These are phyloP conservation scores for Anas bahamensis DNA, from an alignment of 2,797 vertebrate genomes.

Conservation along the genomic window DNA sequence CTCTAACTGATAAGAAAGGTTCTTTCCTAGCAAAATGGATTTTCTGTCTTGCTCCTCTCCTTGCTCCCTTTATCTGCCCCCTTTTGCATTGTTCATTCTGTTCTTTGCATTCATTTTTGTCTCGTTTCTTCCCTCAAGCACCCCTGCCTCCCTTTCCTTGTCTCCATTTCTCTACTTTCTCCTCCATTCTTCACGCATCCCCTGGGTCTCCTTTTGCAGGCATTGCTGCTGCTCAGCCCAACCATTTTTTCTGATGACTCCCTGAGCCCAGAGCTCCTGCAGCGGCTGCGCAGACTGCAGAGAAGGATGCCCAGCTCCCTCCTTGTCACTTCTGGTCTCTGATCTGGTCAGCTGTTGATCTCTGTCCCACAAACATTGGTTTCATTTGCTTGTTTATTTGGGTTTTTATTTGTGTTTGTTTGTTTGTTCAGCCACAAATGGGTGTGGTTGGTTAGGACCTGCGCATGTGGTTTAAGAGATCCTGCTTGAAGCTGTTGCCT, in stretches of 20 bases:
- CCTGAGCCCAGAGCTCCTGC: background rate
- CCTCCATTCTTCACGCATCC: background rate
- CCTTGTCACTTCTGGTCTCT: background rate
- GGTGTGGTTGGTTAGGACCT: background rate
- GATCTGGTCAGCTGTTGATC: background rate
- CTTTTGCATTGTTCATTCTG: background rate
- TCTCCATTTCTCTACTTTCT: background rate
- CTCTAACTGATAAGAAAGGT: conserved; percentile 39
- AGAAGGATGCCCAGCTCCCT: background rate
- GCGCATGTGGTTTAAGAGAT: background rate
- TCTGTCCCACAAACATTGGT: background rate
- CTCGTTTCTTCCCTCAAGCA: background rate
- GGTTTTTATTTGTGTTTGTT: background rate
- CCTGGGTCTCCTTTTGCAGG: background rate
- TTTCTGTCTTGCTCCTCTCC: conserved; percentile 26
- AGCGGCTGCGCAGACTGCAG: background rate
- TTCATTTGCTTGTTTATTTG: background rate
- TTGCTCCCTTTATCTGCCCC: background rate
- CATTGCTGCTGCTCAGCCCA: background rate
- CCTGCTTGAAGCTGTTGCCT: background rate
- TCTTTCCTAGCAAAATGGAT: conserved; percentile 44
- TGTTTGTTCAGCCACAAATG: background rate
- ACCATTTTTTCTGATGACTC: background rate
- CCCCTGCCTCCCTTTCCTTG: background rate
- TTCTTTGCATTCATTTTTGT: background rate